Evolutionary conservation across 2,888 invertebrate species (phyloP).

Genomic region (Tanytarsus gracilentus): DNA sequence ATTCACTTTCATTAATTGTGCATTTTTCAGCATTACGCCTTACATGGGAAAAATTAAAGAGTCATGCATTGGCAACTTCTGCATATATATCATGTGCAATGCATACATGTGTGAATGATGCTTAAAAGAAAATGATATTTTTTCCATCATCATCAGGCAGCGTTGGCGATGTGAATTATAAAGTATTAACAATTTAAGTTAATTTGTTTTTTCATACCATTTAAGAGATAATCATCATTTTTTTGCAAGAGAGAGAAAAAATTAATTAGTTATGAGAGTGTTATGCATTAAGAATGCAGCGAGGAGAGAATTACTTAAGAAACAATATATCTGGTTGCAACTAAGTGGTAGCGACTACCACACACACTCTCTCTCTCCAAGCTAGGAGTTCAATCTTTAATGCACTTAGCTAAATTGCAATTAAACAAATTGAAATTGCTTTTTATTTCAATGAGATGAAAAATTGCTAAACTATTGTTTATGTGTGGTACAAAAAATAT

Average conservation of each 20-base stretch:
- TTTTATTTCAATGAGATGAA: no score
- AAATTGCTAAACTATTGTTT: no score
- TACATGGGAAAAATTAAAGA: not conserved
- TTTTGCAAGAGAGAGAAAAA: slow-evolving; percentile 7
- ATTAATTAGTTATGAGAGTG: slow-evolving; percentile 27
- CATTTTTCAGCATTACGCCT: not conserved
- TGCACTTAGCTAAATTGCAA: slow-evolving; percentile 18
- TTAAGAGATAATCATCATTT: slow-evolving; percentile 25
- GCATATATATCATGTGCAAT: no score
- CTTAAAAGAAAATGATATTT: not conserved
- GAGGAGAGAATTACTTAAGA: no score
- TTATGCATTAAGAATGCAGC: not conserved
- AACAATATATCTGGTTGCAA: no score
- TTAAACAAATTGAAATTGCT: slow-evolving; percentile 11
- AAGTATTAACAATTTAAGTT: slow-evolving; percentile 22
- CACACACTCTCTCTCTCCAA: no score
- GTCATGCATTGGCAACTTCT: not conserved
- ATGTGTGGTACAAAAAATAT: no score
- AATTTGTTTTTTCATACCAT: slow-evolving; percentile 26
- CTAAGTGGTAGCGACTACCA: no score
- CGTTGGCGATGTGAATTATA: no score
- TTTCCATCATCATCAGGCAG: no score
- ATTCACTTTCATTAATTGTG: slow-evolving; percentile 1
- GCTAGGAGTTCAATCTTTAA: no score
- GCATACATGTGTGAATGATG: slow-evolving; percentile 5